Evolutionary conservation across 2,113 vertebrate genomes (phyloP).

Genomic region (Lota lota): DNA sequence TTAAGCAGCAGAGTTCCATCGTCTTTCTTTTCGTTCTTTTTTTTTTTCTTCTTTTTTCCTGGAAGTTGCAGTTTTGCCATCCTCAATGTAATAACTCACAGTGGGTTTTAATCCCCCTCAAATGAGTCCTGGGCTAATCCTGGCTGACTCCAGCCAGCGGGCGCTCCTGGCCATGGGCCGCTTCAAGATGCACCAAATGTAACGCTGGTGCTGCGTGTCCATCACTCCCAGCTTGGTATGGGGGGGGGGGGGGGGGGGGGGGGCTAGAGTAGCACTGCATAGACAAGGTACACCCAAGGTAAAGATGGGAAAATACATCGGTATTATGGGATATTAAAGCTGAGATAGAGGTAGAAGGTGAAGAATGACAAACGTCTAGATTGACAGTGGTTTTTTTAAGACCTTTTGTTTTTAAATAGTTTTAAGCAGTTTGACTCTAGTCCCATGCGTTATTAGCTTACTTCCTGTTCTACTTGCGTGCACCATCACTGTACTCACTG

Average conservation of each 20-base stretch:
- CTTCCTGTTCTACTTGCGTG: no score
- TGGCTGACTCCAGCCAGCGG: slow-evolving; percentile 64
- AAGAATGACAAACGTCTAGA: no score
- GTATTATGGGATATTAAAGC: background rate
- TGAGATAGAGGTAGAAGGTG: no score
- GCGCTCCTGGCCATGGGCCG: slow-evolving; percentile 49
- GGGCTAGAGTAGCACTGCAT: slow-evolving; percentile 17
- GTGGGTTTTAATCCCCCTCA: slow-evolving; percentile 69
- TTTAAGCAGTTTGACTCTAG: no score
- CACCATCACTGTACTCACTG: no score
- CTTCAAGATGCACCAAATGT: slow-evolving; percentile 60
- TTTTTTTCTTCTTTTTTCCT: slow-evolving; percentile 41
- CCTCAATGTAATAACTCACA: slow-evolving; percentile 62
- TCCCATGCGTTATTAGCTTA: no score
- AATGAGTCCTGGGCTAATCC: slow-evolving; percentile 75
- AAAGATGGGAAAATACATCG: background rate
- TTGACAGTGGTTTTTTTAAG: no score
- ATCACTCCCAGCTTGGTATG: slow-evolving; percentile 15
- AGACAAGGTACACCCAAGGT: background rate
- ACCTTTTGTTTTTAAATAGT: no score
- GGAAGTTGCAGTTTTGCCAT: slow-evolving; percentile 64
- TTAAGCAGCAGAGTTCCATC: slow-evolving; percentile 63
- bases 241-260: background rate
- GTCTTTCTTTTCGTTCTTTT: slow-evolving; percentile 3
- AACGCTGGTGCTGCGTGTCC: slow-evolving; percentile 47